Evolutionary conservation across 2,113 vertebrate genomes (phyloP), one percentile per base, ranked within the genome.

Genomic region (Chinchilla lanigera): DNA sequence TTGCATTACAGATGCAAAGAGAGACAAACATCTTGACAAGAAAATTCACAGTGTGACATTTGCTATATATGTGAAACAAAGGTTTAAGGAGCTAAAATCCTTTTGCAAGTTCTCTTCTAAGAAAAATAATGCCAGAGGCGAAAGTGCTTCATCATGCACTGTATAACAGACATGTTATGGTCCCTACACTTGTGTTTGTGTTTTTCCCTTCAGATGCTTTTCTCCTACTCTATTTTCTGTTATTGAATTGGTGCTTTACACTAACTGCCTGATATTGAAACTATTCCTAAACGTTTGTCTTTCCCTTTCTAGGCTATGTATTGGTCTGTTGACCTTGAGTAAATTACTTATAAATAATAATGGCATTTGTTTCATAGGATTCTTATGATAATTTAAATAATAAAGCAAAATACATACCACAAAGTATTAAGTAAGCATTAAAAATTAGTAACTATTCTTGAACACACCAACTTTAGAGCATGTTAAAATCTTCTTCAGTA

Each of bases 261-360:
- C 44, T 82, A 11, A 38, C 24, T n/a, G 12, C 54, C 41, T 87
- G 35, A 69, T 14, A 86, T 22, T 90, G 30, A 67, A 90, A 54
- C 56, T 90, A 19, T 63, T 89, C 63, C 26, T 61, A 77, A 52
- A 26, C 24, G 87, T 71, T 87, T 86, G 61, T 75, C 89, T 96
- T 94, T 35, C 52, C 69, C n/a, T 91, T 80, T 95, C 88, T 78
- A 52, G 81, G 22, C 5, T 41, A 52, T 4, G 69, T 85, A 14
- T 14, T 65, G 65, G 13, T 13, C 75, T 69, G n/a, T 2, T 60
- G 22, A 92, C 86, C 44, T 86, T 60, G 3, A 82, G 3, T 12
- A 81, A 94, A 30, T 85, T 81, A 47, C 28, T 94, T 89, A 89
- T 52, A 77, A 93, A 58, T 89, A 75, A 90, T 41, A 75, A 63